Evolutionary conservation across 2,797 vertebrate species (phyloP), one percentile per base, ranked within the genome.

Genomic region (Sternarchorhynchus goeldii): DNA sequence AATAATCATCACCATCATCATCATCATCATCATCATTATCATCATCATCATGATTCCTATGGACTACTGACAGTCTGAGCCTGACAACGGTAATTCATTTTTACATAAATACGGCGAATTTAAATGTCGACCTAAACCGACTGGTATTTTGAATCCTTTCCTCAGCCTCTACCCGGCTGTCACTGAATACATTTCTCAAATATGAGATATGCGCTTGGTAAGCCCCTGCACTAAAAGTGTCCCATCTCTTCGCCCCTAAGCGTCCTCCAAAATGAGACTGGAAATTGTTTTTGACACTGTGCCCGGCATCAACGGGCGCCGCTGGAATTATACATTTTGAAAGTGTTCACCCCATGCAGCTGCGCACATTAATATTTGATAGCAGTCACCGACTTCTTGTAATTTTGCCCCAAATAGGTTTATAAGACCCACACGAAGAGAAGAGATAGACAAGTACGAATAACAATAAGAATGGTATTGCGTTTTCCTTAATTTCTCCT

Each of bases 391-490:
- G 83, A 84, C 82, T 81, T 88, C 55, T 84, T 91, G 83, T 94
- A 90, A 93, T 94, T 92, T 91, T 89, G 84, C 91, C 91, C 87
- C 88, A 88, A 89, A 90, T 89, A 92, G 93, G 91, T 94, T 95
- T 94, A 91, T 90, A 88, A 88, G 90, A 85, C 67, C 84, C 87
- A 86, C 80, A 75, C 45, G 58, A 75, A 75, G 83, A 29, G 62
- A 79, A 85, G 32, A 65, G 71, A 36, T 29, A 68, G 32, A 71
- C 4, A 53, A 29, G 59, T 6, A 72, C 34, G 41, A 59, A 29
- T 50, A 79, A 78, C 45, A 50, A 50, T 57, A 29, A 31, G 16
- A 3, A 57, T 58, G 41, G 18, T 70, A 32, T 29, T 34, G 29
- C 41, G 56, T 20, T n/a, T 57, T 68, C 8, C 29, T 29, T 25